Percentiles rank a stretch among this genome's conserved stretches.
Evolutionary conservation across 2,888 invertebrate genomes (phyloP).

Genomic region (Harpalus rufipes): DNA sequence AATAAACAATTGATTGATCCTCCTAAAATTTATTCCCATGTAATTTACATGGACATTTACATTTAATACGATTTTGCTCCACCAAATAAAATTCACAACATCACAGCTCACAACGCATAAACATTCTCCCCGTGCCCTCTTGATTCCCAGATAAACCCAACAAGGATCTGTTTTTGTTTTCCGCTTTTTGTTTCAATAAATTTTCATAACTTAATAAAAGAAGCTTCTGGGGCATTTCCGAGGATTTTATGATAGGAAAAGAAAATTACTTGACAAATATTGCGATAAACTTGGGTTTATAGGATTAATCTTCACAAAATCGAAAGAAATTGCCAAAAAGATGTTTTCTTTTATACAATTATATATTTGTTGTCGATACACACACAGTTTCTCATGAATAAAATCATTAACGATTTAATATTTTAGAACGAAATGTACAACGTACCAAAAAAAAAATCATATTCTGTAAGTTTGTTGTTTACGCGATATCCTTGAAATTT

Average conservation of each 20-base stretch:
- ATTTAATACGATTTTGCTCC: slow-evolving; percentile 34
- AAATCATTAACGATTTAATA: too few relatives aligned
- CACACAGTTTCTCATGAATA: too few relatives aligned
- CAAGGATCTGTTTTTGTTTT: slow-evolving; percentile 36
- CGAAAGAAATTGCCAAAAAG: not conserved
- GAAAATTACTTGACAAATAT: slow-evolving; percentile 13
- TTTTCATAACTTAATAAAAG: slow-evolving; percentile 54
- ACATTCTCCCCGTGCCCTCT: not conserved
- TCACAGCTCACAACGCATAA: slow-evolving; percentile 18
- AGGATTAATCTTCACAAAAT: slow-evolving; percentile 13
- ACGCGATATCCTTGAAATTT: too few relatives aligned
- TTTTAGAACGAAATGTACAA: too few relatives aligned
- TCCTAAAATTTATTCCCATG: slow-evolving; percentile 55
- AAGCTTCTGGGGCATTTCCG: not conserved
- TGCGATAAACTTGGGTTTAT: slow-evolving; percentile 2
- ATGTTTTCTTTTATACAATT: not conserved
- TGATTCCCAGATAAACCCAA: slow-evolving; percentile 29
- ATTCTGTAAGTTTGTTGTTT: too few relatives aligned
- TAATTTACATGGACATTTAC: slow-evolving; percentile 61
- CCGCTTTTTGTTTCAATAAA: slow-evolving; percentile 38
- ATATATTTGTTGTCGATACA: too few relatives aligned
- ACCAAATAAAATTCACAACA: slow-evolving; percentile 19
- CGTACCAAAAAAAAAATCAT: too few relatives aligned
- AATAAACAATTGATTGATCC: slow-evolving; percentile 64
- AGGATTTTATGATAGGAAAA: slow-evolving; percentile 24